phyloP scores from a whole-genome alignment of 2,888 invertebrate species.

The Phyllotreta cruciferae region DNA sequence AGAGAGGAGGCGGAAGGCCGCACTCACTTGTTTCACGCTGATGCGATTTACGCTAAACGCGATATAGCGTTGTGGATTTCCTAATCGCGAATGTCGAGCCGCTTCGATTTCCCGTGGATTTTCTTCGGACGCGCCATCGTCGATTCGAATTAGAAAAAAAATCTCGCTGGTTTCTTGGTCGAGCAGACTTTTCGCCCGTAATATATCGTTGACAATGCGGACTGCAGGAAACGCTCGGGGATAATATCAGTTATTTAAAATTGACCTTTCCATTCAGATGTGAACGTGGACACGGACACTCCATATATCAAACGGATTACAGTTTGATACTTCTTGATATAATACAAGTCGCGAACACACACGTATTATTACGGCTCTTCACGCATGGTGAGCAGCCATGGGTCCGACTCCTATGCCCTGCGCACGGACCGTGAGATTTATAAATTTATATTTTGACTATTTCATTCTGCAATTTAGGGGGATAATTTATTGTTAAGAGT shows the following conservation, averaged over 20 bases:
- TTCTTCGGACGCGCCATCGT: conserved; percentile 9
- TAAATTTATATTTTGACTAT: conserved; percentile 63
- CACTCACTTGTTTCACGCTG: conserved; percentile 55
- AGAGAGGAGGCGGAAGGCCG: conserved; percentile 52
- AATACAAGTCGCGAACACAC: conserved; percentile 58
- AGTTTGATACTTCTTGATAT: conserved; percentile 44
- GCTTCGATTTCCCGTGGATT: conserved; percentile 23
- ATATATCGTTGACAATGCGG: neutral
- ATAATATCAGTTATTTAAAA: conserved; percentile 19
- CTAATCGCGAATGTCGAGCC: conserved; percentile 34
- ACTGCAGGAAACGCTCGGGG: conserved; percentile 6
- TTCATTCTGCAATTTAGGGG: conserved; percentile 58
- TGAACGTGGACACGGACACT: conserved; percentile 5
- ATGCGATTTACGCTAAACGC: conserved; percentile 53
- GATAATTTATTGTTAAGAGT: conserved; percentile 56
- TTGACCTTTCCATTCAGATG: conserved; percentile 22
- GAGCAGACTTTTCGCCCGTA: neutral
- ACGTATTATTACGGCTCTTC: conserved; percentile 57
- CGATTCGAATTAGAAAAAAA: no score
- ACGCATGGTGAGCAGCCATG: conserved; percentile 57
- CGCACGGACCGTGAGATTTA: conserved; percentile 60
- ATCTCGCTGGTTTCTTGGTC: no score
- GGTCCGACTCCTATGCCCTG: conserved; percentile 45
- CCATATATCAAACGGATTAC: conserved; percentile 29
- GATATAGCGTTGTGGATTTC: conserved; percentile 47